Evolutionary conservation across 2,888 invertebrate species (phyloP), one percentile per base, ranked within the genome.

Genomic region (Netelia virgata): DNA sequence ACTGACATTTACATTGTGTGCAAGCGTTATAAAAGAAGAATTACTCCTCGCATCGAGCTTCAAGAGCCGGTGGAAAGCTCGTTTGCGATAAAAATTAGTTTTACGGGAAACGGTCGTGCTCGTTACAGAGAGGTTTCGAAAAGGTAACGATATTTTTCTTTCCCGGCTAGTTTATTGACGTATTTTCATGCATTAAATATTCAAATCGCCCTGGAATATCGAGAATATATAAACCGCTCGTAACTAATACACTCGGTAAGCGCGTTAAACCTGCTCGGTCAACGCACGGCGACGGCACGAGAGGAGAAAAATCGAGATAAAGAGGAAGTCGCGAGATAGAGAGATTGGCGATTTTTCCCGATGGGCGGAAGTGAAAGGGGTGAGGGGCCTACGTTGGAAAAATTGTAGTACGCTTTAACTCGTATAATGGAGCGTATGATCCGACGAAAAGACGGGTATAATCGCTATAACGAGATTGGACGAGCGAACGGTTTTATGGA

Each of bases 391-490:
- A 68, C 66, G 68, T 47, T 68, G 68, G 61, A 66, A 85, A 83
- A 86, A 75, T 84, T 83, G 68, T 73, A 83, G 77, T 69, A 70
- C 63, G 83, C 82, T 85, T 73, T 70, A 86, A 81, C 83, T 86
- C 76, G 86, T 84, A 86, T 86, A 87, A 86, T 84, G 82, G 82
- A 86, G 78, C 85, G 78, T 84, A 84, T 85, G 86, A 86, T 86
- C 82, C 83, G 77, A 79, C 68, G 75, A 70, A 79, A 79, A 53
- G 59, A 82, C 55, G 47, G 63, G 57, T 74, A 86, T 86, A 86
- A 87, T 86, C 84, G 86, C 86, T 86, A 83, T 80, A 87, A 87
- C 87, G 79, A 86, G 87, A 86, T 87, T 86, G 86, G 80, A 86
- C 77, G 85, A 84, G 81, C 78, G 69, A 80, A 81, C 85, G 79